A percentile compares a stretch with the other conserved stretches of the same genome.
Evolutionary conservation across 2,113 vertebrate genomes (phyloP).

Genomic region (Litocranius walleri): DNA sequence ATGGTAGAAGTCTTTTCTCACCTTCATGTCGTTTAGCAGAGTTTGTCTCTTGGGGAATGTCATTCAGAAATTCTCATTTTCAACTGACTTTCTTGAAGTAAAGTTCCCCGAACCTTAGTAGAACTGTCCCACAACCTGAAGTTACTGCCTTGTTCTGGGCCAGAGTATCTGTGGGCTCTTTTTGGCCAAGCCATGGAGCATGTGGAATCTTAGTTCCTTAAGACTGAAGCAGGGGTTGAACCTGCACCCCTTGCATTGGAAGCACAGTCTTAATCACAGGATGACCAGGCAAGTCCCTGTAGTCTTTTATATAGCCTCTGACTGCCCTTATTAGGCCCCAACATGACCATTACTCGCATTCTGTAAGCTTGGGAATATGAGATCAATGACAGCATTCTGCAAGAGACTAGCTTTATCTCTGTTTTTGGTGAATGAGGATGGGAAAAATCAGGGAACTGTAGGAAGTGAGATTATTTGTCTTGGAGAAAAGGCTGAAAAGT

Average conservation of each 20-base stretch:
- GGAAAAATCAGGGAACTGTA: constrained; percentile 5
- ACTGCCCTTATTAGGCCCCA: neutral
- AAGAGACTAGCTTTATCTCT: neutral
- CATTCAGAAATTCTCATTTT: constrained; percentile 9
- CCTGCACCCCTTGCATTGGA: neutral
- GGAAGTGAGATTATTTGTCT: constrained; percentile 8
- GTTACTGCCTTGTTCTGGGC: neutral
- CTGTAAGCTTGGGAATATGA: neutral
- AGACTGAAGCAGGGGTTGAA: neutral
- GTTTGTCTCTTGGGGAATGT: neutral
- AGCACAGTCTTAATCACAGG: neutral
- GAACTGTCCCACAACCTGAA: neutral
- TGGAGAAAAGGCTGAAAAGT: constrained; percentile 4
- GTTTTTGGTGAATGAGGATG: neutral
- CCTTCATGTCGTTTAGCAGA: constrained; percentile 14
- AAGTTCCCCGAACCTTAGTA: neutral
- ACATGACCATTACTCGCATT: neutral
- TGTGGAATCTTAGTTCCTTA: neutral
- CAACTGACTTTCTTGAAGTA: neutral
- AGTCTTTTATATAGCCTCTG: neutral
- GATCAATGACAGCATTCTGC: neutral
- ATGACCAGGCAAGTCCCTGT: neutral
- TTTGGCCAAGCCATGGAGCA: neutral
- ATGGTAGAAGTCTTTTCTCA: neutral
- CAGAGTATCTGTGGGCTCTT: neutral